A percentile compares a stretch with the other conserved stretches of the same genome.
Evolutionary conservation across 2,113 vertebrate species (phyloP).

Genomic region (Grus americana): DNA sequence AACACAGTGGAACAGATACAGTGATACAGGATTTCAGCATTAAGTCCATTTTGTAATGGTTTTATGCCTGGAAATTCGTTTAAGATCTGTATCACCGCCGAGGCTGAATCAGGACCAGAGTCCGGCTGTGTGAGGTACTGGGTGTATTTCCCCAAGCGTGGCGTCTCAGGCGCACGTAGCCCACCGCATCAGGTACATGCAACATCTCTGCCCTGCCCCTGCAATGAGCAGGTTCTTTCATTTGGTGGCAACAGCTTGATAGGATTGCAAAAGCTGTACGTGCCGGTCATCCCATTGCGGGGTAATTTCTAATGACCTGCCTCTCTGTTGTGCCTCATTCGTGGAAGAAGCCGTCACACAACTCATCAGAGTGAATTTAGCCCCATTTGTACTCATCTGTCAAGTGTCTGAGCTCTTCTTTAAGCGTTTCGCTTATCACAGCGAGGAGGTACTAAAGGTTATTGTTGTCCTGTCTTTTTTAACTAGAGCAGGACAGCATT

Average conservation of each 20-base stretch:
- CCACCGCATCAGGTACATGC: neutral
- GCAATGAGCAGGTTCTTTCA: neutral
- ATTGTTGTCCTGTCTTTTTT: conserved; percentile 37
- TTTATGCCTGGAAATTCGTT: neutral
- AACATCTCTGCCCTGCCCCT: neutral
- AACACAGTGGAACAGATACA: neutral
- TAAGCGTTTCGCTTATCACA: neutral
- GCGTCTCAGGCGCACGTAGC: neutral
- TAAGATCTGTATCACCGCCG: accelerated
- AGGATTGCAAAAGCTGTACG: neutral
- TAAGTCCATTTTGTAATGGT: neutral
- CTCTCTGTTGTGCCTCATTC: neutral
- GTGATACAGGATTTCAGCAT: neutral
- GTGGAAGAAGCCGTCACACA: neutral
- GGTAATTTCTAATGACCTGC: conserved; percentile 5
- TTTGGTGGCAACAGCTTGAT: conserved; percentile 1
- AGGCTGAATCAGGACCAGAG: neutral
- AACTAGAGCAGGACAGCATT: conserved; percentile 1
- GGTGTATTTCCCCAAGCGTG: accelerated
- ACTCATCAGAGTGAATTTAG: conserved; percentile 41
- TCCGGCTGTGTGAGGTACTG: neutral
- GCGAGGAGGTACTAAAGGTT: conserved; percentile 19
- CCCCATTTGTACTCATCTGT: conserved; percentile 26
- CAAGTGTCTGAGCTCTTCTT: conserved; percentile 16
- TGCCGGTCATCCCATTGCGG: neutral